phyloP scores from a whole-genome alignment of 2,888 invertebrate species.

The Meiosimyza platycephala region DNA sequence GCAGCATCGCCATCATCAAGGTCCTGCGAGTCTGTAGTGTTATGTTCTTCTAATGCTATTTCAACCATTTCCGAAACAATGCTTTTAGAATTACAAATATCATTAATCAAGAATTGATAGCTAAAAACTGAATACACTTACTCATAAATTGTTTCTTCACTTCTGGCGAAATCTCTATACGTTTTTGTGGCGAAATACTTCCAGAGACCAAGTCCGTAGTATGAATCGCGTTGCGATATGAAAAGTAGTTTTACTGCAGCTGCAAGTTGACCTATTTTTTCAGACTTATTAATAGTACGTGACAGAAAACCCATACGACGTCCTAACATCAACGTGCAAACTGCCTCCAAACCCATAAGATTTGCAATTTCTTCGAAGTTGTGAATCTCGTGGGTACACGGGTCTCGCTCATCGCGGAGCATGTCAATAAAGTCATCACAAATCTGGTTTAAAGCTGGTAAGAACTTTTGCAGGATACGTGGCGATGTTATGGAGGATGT shows the following conservation, averaged over 20 bases:
- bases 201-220: slow-evolving; percentile 83
- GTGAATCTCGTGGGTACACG: slow-evolving; percentile 70
- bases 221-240: slow-evolving; percentile 82
- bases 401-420: slow-evolving; percentile 71
- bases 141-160: slow-evolving; percentile 86
- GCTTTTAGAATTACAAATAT: neutral
- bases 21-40: slow-evolving; percentile 69
- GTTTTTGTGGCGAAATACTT: slow-evolving; percentile 80
- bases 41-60: slow-evolving; percentile 72
- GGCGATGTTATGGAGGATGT: slow-evolving; percentile 83
- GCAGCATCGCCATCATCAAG: slow-evolving; percentile 69
- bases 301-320: slow-evolving; percentile 80
- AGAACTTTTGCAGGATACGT: slow-evolving; percentile 78
- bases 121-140: slow-evolving; percentile 67
- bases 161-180: slow-evolving; percentile 76
- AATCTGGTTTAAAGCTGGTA: slow-evolving; percentile 80
- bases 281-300: slow-evolving; percentile 68
- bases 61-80: slow-evolving; percentile 77
- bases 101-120: neutral
- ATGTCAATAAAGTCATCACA: slow-evolving; percentile 82
- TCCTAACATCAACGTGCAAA: slow-evolving; percentile 83
- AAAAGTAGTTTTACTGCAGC: slow-evolving; percentile 83
- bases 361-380: slow-evolving; percentile 81
- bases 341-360: slow-evolving; percentile 84
- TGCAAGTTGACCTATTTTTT: slow-evolving; percentile 74